phyloP scores from a whole-genome alignment of 2,888 invertebrate genomes.

The Oasisia sp. region DNA sequence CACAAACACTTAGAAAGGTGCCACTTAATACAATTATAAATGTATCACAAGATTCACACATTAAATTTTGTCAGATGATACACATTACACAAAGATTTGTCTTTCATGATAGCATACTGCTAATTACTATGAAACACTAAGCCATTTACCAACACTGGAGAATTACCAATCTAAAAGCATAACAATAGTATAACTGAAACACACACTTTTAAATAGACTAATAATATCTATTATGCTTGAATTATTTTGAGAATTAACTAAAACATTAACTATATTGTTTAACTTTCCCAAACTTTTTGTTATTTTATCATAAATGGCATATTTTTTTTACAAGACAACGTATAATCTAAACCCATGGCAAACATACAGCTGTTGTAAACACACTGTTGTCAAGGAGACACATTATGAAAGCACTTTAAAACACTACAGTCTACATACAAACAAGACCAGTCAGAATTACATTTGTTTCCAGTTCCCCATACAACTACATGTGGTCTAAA shows the following conservation, averaged over 20 bases:
- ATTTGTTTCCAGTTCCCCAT: no score
- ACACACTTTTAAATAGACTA: not conserved
- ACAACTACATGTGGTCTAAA: no score
- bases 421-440: not conserved
- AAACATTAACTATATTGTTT: not conserved
- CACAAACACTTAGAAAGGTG: no score
- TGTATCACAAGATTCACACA: no score
- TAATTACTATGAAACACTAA: no score
- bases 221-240: not conserved
- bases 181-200: no score
- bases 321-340: not conserved
- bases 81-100: not conserved
- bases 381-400: not conserved
- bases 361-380: not conserved
- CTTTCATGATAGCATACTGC: not conserved
- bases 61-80: not conserved
- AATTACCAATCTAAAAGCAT: no score
- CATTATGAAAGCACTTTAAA: not conserved
- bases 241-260: not conserved
- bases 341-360: not conserved
- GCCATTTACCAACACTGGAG: no score
- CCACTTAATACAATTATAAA: no score
- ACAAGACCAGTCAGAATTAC: not conserved
- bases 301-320: not conserved
- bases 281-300: not conserved